Evolutionary conservation across 2,113 vertebrate genomes (phyloP), one percentile per base, ranked within the genome.

Genomic region (Psephotus haematonotus): DNA sequence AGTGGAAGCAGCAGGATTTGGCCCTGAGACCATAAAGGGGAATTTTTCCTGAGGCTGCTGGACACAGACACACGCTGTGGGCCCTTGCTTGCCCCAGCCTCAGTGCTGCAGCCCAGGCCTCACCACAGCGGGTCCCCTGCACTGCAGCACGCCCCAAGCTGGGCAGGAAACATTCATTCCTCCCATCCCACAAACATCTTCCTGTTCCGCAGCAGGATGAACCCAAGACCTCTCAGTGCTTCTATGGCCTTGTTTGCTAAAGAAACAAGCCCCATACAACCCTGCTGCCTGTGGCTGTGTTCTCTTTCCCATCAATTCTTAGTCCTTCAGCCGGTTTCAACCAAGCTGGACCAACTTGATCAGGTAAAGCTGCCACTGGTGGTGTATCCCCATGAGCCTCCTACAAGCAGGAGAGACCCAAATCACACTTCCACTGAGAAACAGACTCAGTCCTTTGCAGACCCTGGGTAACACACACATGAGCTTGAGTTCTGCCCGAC

Each of bases 131-230:
- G 71, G 57, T 86, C 23, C 92, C 68, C 89, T 84, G 5, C 3
- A 9, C 52, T 25, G 31, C 4, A 4, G 50, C 80, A 63, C 11
- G 24, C 24, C 72, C 31, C 37, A 37, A 91, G 78, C 52, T 50
- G 82, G 82, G 91, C 82, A 95, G 68, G 49, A 29, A 89, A 84
- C 67, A 74, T 81, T 81, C 52, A 78, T 81, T 78, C 52, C 59
- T 74, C 64, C 80, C 53, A 65, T 50, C 29, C 86, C 93, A 93
- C 69, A 70, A 80, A 91, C 88, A 78, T 91, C 86, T 65, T 65
- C 88, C 68, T 92, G 80, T 44, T 74, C 80, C 33, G 37, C 86
- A 62, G 19, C 64, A n/a, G 64, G 55, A 57, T 44, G 64, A 86
- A 74, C 76, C 68, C 70, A 9, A 86, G 43, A 47, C 23, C 35